Evolutionary conservation across 2,888 invertebrate genomes (phyloP).

Genomic region (Tenthredo livida): DNA sequence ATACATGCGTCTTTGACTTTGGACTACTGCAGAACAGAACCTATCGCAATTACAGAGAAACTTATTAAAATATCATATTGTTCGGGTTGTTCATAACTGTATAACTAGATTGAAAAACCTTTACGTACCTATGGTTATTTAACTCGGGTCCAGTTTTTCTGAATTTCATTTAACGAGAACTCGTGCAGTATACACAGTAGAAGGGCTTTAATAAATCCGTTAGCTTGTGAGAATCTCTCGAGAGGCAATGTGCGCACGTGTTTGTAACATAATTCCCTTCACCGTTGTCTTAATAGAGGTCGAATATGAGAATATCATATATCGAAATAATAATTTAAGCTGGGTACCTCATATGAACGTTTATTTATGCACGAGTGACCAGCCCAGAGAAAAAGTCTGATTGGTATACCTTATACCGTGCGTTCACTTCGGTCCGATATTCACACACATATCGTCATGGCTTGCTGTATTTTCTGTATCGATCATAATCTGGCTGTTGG

Average conservation of each 20-base stretch:
- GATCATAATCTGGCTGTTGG: background rate
- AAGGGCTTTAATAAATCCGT: conserved; percentile 46
- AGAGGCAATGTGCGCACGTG: conserved; percentile 20
- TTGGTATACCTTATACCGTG: background rate
- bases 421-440: background rate
- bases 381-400: background rate
- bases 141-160: background rate
- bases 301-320: conserved; percentile 33
- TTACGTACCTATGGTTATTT: background rate
- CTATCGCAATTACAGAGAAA: background rate
- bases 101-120: conserved; percentile 21
- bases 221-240: conserved; percentile 41
- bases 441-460: background rate
- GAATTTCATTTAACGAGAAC: conserved; percentile 31
- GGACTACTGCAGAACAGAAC: background rate
- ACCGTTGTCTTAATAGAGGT: conserved; percentile 47
- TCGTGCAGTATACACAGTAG: conserved; percentile 5
- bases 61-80: background rate
- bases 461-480: background rate
- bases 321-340: conserved; percentile 22
- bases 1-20: conserved; percentile 20
- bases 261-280: conserved; percentile 47
- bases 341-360: background rate
- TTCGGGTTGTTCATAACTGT: conserved; percentile 6
- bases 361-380: conserved; percentile 24